Base-by-base conservation (phyloP, 2,113 vertebrate genomes). In the Hoplias malabaricus region DNA sequence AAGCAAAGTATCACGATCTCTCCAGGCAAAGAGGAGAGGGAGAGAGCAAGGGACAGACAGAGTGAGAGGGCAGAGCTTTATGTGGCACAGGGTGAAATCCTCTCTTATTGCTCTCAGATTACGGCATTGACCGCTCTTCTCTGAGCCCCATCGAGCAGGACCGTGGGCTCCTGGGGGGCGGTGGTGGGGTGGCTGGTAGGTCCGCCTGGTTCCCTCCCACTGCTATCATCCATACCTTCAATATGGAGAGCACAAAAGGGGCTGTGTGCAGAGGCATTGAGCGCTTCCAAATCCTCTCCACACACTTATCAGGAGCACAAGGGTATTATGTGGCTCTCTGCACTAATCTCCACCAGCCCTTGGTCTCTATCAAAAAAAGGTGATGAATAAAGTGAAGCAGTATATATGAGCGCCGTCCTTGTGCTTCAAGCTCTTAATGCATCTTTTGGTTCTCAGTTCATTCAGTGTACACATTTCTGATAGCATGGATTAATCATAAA, bases 41-140 rank as follows among this genome's bases (percentile, higher is more conserved):
- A 11, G n/a, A 65, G 42, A 59, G 40, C n/a, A 33, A 75, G 50
- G 48, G 21, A 75, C 38, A 73, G 27, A 65, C 31, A 54, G 14
- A 61, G 57, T 48, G 27, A 71, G 25, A 48, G 40, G 40, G 36
- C 65, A 71, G 79, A 80, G 80, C 63, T 86, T 80, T 81, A 71
- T 70, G 85, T 62, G 72, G 82, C 68, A 72, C 77, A 65, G 48
- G 74, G 43, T 85, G 82, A 89, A 88, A 90, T 85, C 85, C 82
- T 81, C 77, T 84, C 31, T 87, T 62, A 83, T 87, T 89, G 84
- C 69, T 86, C 85, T 75, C 77, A 84, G 82, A 90, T 87, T 90
- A 89, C 88, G 83, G 83, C 84, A 79, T 85, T 83, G 86, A 84
- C 88, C 85, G 82, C 84, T 85, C 82, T 75, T 72, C 82, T 80